Evolutionary conservation across 2,797 vertebrate genomes (phyloP).

Genomic region (Chromobotia macracanthus): DNA sequence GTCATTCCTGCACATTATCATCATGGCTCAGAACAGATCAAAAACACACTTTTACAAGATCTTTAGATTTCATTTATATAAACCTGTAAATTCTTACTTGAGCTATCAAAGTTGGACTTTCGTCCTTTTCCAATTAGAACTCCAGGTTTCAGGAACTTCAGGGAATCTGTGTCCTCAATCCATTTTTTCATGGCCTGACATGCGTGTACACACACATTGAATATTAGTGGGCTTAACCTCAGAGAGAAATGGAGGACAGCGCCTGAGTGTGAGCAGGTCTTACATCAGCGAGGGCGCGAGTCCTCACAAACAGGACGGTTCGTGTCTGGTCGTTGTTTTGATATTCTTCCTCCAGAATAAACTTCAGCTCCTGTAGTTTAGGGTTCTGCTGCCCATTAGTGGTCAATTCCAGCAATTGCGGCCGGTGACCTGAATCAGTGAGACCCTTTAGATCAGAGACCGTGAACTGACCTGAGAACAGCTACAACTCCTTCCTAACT

Average conservation of each 20-base stretch:
- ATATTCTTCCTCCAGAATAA: constrained; percentile 78
- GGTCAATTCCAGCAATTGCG: constrained; percentile 67
- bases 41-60: constrained; percentile 11
- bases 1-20: constrained; percentile 75
- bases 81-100: constrained; percentile 40
- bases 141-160: constrained; percentile 68
- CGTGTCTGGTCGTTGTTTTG: constrained; percentile 71
- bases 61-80: neutral
- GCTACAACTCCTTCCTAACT: too few relatives aligned
- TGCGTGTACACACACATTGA: constrained; percentile 2
- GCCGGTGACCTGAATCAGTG: constrained; percentile 66
- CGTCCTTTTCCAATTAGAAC: constrained; percentile 75
- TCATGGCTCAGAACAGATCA: constrained; percentile 9
- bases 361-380: too few relatives aligned
- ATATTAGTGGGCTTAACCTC: neutral
- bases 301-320: constrained; percentile 81
- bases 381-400: constrained; percentile 74
- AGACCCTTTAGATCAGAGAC: neutral
- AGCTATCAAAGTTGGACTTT: constrained; percentile 67
- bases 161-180: constrained; percentile 74
- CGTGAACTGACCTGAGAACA: neutral
- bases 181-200: constrained; percentile 81
- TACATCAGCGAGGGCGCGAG: constrained; percentile 76
- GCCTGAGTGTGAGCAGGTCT: constrained; percentile 43
- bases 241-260: neutral